Conservation (phyloP, 2,888 invertebrate genomes). For the Trichacis sp. region DNA sequence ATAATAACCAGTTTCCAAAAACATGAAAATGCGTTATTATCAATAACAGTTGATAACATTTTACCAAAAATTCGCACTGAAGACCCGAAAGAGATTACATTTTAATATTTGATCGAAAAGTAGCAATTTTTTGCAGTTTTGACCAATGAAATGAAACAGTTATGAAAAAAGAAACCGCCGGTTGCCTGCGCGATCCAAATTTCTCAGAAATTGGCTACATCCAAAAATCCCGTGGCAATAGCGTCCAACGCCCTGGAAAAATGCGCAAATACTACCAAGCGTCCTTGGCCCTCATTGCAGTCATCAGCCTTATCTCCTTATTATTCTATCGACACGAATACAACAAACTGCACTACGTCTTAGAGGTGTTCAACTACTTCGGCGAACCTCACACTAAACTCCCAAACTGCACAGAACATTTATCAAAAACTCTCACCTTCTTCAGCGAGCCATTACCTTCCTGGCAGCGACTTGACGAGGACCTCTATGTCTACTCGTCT, state of each 20-base stretch:
- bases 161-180: neutral
- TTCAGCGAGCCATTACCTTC: slow-evolving; percentile 73
- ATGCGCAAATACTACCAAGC: slow-evolving; percentile 91
- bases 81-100: no score
- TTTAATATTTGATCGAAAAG: no score
- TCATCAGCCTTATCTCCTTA: slow-evolving; percentile 79
- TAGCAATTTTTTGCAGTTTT: neutral
- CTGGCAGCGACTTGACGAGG: slow-evolving; percentile 76
- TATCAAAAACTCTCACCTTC: slow-evolving; percentile 60
- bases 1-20: no score
- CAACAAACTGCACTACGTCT: slow-evolving; percentile 83
- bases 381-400: slow-evolving; percentile 76
- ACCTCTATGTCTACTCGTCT: slow-evolving; percentile 78
- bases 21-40: no score
- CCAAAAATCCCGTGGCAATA: neutral
- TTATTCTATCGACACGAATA: slow-evolving; percentile 89
- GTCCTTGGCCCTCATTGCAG: slow-evolving; percentile 77
- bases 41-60: no score
- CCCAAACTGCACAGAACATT: slow-evolving; percentile 67
- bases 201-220: neutral
- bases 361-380: slow-evolving; percentile 89
- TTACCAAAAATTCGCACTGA: no score
- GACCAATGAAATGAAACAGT: neutral
- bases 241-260: slow-evolving; percentile 40
- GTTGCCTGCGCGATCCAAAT: neutral